Conservation (phyloP, 2,113 vertebrate species). For the Scartelaos histophorus region DNA sequence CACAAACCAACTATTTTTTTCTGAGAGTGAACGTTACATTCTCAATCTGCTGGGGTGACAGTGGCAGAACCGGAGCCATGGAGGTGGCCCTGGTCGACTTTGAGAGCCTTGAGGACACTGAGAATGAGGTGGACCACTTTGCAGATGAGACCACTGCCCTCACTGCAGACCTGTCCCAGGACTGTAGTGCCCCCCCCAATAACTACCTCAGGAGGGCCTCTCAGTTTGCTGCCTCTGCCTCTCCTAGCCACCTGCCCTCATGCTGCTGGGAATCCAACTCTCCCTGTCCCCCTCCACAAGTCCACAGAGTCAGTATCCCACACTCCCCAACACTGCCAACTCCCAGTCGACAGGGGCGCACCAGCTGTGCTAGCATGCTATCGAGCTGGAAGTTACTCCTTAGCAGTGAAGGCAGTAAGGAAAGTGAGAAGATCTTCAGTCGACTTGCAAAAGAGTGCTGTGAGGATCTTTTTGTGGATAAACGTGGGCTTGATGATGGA, state of each 20-base stretch:
- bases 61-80: slow-evolving; percentile 80
- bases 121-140: slow-evolving; percentile 75
- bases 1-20: slow-evolving; percentile 17
- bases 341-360: slow-evolving; percentile 62
- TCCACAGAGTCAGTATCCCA: slow-evolving; percentile 46
- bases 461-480: slow-evolving; percentile 82
- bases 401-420: slow-evolving; percentile 80
- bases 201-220: slow-evolving; percentile 33
- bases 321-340: slow-evolving; percentile 57
- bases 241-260: slow-evolving; percentile 39
- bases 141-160: slow-evolving; percentile 74
- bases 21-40: slow-evolving; percentile 14
- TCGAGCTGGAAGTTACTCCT: slow-evolving; percentile 85
- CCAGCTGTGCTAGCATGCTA: slow-evolving; percentile 82
- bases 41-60: slow-evolving; percentile 24
- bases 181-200: slow-evolving; percentile 35
- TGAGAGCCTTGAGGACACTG: slow-evolving; percentile 82
- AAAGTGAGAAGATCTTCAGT: slow-evolving; percentile 84
- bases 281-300: slow-evolving; percentile 35
- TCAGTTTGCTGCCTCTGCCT: slow-evolving; percentile 28
- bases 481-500: slow-evolving; percentile 81
- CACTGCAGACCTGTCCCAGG: slow-evolving; percentile 60
- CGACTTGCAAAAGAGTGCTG: slow-evolving; percentile 81
- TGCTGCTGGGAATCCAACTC: slow-evolving; percentile 60
- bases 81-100: slow-evolving; percentile 90